Evolutionary conservation across 2,113 vertebrate species (phyloP), one percentile per base, ranked within the genome.

Genomic region (Alces alces): DNA sequence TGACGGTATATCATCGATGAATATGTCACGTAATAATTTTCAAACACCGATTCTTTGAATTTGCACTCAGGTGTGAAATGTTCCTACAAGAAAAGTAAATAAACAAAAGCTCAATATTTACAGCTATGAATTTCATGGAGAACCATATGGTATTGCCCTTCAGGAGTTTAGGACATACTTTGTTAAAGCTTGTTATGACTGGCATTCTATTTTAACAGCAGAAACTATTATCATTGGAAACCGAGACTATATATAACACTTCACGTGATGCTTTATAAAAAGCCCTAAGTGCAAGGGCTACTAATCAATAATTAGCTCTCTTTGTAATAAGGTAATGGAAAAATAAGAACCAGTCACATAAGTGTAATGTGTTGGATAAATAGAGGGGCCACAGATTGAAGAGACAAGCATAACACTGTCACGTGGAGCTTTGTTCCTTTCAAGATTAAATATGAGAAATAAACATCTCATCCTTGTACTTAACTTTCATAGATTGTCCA

Each of bases 11-110:
- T 99, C 99, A 99, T 99, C 89, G 99, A 99, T 54, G 99, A 99
- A 98, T 99, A 99, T 0, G 99, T 99, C 99, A 99, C 99, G 0
- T 99, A 99, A 98, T 99, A 99, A 99, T 99, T 99, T 99, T 99
- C 99, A 98, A 99, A 99, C 97, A 99, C 99, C 0, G 99, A 99
- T 99, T 99, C 99, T 99, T 99, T 99, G 99, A 99, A 99, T 99
- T 99, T 99, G 99, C 99, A 99, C 98, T 99, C 99, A 33, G 99
- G 99, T 78, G 99, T 99, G 98, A 99, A 99, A 99, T 99, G 99
- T 99, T 99, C 99, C 99, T 99, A 98, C 23, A 98, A 97, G 93
- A 95, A 93, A 96, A 96, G 96, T 39, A 96, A 96, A 55, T 96
- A 96, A 98, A 98, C 93, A 97, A 90, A 98, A 96, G n/a, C 3